Base-by-base conservation (phyloP, 2,113 vertebrate species). In the Elaphurus davidianus region DNA sequence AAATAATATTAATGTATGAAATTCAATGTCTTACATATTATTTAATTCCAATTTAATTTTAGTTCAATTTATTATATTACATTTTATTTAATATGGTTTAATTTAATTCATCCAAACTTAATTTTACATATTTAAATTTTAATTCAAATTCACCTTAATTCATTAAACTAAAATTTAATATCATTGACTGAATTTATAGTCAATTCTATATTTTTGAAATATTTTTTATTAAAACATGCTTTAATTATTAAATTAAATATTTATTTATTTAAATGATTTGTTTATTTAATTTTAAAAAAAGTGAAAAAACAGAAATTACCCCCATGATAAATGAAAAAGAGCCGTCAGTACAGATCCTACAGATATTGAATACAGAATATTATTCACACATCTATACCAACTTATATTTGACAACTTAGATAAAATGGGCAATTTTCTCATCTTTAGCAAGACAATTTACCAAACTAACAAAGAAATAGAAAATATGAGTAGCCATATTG, bases 121-220 rank as follows among this genome's bases (percentile, higher is more conserved):
- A 43, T 25, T 67, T 55, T 71, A 43, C 30, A 86, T 43, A 40
- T 59, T 93, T 93, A 93, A 36, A 86, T 50, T 86, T 93, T 86
- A 86, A 93, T 86, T 93, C 64, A 93, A 36, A 93, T 86, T 76
- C 52, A 93, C 23, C 30, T 74, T 93, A n/a, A 93, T 28, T 84
- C 13, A 85, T 57, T 76, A 93, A 90, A 57, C 11, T 76, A 74
- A 27, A 36, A 78, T 87, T 84, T 55, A 64, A 28, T 67, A 19
- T 83, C n/a, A 92, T 14, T n/a, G 45, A 52, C 59, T 82, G 82
- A 93, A 60, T 16, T 50, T 87, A 59, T 59, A 40, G 74, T 60
- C 54, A 87, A 16, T 93, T 78, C 54, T 59, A n/a, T 86, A 59
- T 50, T 59, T 50, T 78, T 60, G 7, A 62, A 62, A 36, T 76